Conservation (phyloP, 2,113 vertebrate genomes). For the Chiloscyllium plagiosum region DNA sequence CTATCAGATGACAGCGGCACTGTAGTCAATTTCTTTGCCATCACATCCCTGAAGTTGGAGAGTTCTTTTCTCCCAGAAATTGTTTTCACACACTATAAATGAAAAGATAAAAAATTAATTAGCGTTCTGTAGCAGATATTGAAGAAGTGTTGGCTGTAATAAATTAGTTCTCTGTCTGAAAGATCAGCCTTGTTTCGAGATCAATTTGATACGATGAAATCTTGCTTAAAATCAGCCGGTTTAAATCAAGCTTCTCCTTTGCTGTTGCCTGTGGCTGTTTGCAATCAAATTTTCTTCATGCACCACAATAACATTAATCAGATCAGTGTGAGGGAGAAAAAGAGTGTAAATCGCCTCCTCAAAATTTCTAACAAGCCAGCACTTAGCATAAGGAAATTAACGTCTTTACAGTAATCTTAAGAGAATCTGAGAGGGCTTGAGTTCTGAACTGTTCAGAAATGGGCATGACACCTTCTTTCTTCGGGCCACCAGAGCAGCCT, state of each 20-base stretch:
- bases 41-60: not conserved
- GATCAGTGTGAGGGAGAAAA: not conserved
- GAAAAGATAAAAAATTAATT: slow-evolving; percentile 35
- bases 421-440: not conserved
- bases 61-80: not conserved
- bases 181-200: not conserved
- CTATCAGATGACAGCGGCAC: not conserved
- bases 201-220: slow-evolving; percentile 22
- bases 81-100: not conserved
- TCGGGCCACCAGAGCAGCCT: not conserved
- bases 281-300: not conserved
- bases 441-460: not conserved
- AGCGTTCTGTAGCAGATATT: not conserved
- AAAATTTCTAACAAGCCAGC: not conserved
- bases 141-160: not conserved
- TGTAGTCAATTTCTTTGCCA: not conserved
- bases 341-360: not conserved
- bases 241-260: not conserved
- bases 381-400: not conserved
- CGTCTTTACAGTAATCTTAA: not conserved
- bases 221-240: not conserved
- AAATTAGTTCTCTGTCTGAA: not conserved
- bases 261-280: not conserved
- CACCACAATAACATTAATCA: not conserved
- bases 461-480: not conserved